Evolutionary conservation across 2,797 vertebrate genomes (phyloP).

Genomic region (Phaenicophaeus curvirostris): DNA sequence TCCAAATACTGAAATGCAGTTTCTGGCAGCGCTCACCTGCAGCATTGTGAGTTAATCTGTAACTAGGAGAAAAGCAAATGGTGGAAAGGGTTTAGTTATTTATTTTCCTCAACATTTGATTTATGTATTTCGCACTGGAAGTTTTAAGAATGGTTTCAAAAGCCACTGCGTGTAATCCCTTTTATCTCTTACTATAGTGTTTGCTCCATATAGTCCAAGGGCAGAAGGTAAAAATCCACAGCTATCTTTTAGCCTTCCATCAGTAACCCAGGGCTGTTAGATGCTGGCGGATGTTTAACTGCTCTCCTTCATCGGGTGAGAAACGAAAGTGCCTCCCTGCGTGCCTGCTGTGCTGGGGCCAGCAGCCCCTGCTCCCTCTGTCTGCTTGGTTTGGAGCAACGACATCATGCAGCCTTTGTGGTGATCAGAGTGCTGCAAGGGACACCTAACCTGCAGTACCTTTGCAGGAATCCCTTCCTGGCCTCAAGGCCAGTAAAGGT

Average conservation of each 20-base stretch:
- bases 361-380: too few relatives aligned
- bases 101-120: rapidly evolving
- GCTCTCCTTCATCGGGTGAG: background rate
- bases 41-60: background rate
- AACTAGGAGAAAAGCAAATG: background rate
- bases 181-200: background rate
- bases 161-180: background rate
- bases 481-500: background rate
- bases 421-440: background rate
- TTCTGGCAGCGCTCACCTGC: background rate
- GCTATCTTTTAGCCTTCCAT: background rate
- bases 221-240: background rate
- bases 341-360: too few relatives aligned
- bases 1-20: background rate
- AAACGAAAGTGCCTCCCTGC: too few relatives aligned
- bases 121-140: background rate
- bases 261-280: background rate
- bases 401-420: background rate
- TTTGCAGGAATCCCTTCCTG: background rate
- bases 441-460: background rate
- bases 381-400: too few relatives aligned
- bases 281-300: background rate
- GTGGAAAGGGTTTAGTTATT: background rate
- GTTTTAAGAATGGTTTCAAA: background rate
- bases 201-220: background rate